A percentile compares a stretch with the other conserved stretches of the same genome.
Evolutionary conservation across 2,113 vertebrate species (phyloP).

Genomic region (Furnarius figulus): DNA sequence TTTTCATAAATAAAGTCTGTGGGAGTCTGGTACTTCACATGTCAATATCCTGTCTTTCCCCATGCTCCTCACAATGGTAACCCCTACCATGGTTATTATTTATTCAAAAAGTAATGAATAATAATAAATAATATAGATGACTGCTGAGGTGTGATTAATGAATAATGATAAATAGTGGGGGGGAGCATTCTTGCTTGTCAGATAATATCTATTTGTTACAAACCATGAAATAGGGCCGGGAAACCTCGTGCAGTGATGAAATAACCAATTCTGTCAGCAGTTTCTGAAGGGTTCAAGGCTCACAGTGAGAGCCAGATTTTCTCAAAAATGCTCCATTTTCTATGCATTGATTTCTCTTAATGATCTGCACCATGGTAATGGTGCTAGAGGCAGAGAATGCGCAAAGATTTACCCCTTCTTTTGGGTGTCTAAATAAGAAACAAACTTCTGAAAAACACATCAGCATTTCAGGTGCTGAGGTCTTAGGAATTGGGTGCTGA

Average conservation of each 20-base stretch:
- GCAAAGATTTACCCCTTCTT: background rate
- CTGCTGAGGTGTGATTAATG: conserved; percentile 17
- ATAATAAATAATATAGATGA: conserved; percentile 11
- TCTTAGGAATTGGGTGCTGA: background rate
- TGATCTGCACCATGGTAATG: background rate
- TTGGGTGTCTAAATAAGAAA: background rate
- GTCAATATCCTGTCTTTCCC: background rate
- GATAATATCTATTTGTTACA: background rate
- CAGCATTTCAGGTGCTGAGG: background rate
- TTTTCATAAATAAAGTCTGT: background rate
- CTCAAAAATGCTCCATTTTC: background rate
- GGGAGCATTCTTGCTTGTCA: background rate
- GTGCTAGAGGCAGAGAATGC: background rate
- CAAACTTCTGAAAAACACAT: background rate
- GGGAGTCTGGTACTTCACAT: background rate
- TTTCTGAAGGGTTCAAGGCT: conserved; percentile 2
- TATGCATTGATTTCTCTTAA: background rate
- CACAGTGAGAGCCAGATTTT: background rate
- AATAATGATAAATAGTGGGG: conserved; percentile 3
- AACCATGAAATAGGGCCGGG: background rate
- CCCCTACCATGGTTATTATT: background rate
- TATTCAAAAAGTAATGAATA: conserved; percentile 5
- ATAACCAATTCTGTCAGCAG: background rate
- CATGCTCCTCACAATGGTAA: background rate
- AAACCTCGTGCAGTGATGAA: background rate